phyloP scores from a whole-genome alignment of 1,140 invertebrate genomes.

The Sminthurinus signatus region DNA sequence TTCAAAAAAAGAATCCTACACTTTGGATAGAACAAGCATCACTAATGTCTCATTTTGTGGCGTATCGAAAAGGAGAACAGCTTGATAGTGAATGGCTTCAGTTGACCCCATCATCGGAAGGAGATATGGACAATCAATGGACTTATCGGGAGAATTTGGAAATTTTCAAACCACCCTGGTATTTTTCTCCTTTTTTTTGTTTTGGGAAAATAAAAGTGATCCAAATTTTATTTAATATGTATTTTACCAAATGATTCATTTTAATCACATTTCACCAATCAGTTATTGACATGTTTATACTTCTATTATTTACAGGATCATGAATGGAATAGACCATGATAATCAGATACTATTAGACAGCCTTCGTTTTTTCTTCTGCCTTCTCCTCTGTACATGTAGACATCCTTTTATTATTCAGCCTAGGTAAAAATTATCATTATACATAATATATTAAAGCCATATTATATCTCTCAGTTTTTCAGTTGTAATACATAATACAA shows the following conservation, averaged over 20 bases:
- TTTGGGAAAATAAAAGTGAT: background rate
- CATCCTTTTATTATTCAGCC: background rate
- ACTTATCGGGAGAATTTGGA: background rate
- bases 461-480: too few relatives aligned
- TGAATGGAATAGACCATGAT: background rate
- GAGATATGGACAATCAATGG: background rate
- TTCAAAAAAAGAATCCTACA: too few relatives aligned
- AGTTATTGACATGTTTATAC: background rate
- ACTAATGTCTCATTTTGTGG: background rate
- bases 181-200: background rate
- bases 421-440: too few relatives aligned
- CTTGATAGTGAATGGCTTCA: conserved; percentile 3
- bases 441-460: too few relatives aligned
- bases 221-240: background rate
- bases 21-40: background rate
- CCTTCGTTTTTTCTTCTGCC: background rate
- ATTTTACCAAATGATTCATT: background rate
- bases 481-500: too few relatives aligned
- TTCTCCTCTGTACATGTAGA: background rate
- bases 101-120: background rate
- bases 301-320: background rate
- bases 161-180: background rate
- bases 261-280: background rate
- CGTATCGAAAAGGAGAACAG: background rate
- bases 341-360: background rate